phyloP scores from a whole-genome alignment of 2,888 invertebrate genomes.

The Epirrhoe tristata region DNA sequence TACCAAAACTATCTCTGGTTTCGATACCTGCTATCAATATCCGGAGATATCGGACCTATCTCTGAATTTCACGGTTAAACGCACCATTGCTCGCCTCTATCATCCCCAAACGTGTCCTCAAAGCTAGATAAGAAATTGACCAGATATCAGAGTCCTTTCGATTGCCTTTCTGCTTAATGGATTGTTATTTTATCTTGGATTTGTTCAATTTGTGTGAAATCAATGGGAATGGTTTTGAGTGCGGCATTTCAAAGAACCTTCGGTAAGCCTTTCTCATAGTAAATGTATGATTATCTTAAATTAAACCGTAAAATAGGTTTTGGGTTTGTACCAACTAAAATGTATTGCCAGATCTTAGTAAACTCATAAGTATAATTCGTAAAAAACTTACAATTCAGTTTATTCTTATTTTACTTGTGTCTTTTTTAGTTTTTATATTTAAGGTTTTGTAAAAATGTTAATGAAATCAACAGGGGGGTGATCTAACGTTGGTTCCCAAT shows the following conservation, averaged over 20 bases:
- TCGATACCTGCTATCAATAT: constrained; percentile 80
- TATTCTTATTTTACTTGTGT: not conserved
- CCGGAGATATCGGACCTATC: constrained; percentile 76
- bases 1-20: constrained; percentile 72
- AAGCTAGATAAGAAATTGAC: constrained; percentile 78
- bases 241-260: constrained; percentile 21
- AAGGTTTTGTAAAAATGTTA: constrained; percentile 24
- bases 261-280: constrained; percentile 16
- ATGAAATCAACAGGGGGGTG: constrained; percentile 40
- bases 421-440: not conserved
- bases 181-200: constrained; percentile 52
- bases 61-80: constrained; percentile 81
- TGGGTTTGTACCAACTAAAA: not conserved
- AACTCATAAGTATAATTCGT: no score
- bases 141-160: constrained; percentile 68
- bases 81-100: constrained; percentile 75
- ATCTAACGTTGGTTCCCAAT: constrained; percentile 39
- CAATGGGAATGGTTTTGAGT: constrained; percentile 44
- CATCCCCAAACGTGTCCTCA: constrained; percentile 67
- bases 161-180: constrained; percentile 52
- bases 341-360: not conserved
- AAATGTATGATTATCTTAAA: constrained; percentile 7
- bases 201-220: constrained; percentile 48
- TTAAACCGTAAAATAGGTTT: not conserved
- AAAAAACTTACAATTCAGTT: no score